These are phyloP conservation scores for Percina caprodes DNA, from an alignment of 2,113 vertebrate species.

Conservation along the genomic window DNA sequence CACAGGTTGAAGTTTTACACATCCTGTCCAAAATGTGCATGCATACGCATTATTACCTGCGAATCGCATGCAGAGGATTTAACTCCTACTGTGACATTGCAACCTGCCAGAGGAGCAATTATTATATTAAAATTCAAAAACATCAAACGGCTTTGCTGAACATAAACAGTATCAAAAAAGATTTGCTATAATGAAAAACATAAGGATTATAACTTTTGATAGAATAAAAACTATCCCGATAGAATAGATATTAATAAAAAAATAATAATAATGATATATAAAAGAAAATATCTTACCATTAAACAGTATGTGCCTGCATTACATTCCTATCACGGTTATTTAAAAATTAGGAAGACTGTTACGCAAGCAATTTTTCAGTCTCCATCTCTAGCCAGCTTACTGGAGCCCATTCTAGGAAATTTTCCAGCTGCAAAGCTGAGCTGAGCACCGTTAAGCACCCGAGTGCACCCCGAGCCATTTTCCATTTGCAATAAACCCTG, in stretches of 20 bases:
- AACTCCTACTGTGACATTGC: not conserved
- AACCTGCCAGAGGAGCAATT: not conserved
- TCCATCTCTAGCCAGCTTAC: conserved; percentile 28
- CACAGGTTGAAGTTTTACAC: not conserved
- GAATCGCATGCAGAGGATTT: not conserved
- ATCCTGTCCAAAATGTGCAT: not conserved
- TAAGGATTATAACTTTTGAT: not conserved
- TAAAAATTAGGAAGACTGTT: conserved; percentile 26
- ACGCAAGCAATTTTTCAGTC: conserved; percentile 35
- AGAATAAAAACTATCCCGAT: not conserved
- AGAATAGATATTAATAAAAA: not conserved
- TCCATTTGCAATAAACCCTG: conserved; percentile 72
- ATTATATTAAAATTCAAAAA: not conserved
- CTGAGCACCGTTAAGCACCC: conserved; percentile 65
- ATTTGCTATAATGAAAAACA: not conserved
- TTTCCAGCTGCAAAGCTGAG: conserved; percentile 72
- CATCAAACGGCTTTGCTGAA: not conserved
- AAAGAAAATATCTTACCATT: not conserved
- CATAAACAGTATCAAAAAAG: not conserved
- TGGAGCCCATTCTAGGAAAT: conserved; percentile 63
- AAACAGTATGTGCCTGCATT: not conserved
- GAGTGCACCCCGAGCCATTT: conserved; percentile 70
- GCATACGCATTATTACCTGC: not conserved
- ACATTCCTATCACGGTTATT: conserved; percentile 17
- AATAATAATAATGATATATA: not conserved